Evolutionary conservation across 2,888 invertebrate genomes (phyloP), one percentile per base, ranked within the genome.

Genomic region (Petrolisthes manimaculis): DNA sequence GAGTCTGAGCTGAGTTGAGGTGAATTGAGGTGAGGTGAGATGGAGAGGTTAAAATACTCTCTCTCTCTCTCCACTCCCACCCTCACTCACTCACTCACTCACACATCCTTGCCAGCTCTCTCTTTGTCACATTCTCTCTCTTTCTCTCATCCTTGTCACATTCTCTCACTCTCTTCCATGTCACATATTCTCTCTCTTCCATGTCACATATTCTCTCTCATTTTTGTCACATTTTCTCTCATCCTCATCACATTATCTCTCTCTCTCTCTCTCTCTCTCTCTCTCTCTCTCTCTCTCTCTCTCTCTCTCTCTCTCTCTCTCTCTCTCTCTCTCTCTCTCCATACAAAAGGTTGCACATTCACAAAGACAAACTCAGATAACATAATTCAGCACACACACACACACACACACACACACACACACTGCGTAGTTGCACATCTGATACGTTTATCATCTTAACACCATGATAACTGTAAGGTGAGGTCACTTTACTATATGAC

Each of bases 251-350:
- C 51, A 24, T 14, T 37, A 14, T 61, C 6, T 14, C 6, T 14
- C 6, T 14, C 61, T 14, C 61, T 61, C 61, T 61, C 61, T 61
- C 77, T 14, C 77, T 37, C 55, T 79, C 79, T 18, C 55, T 54
- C 54, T 14, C 53, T 21, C n/a, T n/a, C 4, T 12, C 21, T 53
- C 51, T 5, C 21, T 53, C 53, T n/a, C 12, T 1, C 14, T 71
- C 71, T 71, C 71, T 71, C 71, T 12, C 71, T 12, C 71, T 71
- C 71, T 71, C 71, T 71, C n/a, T 71, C 71, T 18, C 71, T 18
- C n/a, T 18, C n/a, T 18, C 71, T 71, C 71, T 18, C 71, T n/a
- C n/a, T n/a, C 71, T n/a, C n/a, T n/a, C n/a, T n/a, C n/a, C n/a
- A n/a, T n/a, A n/a, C n/a, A n/a, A n/a, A n/a, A n/a, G n/a, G n/a